Evolutionary conservation across 1,140 invertebrate species (phyloP).

Genomic region (Drosophila burlai): DNA sequence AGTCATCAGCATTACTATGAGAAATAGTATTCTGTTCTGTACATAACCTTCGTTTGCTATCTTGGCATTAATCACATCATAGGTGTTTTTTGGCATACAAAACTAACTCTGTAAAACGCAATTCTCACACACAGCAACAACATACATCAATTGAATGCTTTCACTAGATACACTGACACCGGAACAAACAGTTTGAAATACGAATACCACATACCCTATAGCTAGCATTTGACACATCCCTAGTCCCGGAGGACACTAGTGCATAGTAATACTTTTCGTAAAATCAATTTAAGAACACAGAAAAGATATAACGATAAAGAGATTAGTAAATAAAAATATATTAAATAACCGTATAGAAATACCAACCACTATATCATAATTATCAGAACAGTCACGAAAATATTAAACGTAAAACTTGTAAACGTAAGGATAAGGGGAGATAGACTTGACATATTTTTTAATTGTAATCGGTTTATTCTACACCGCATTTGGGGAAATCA

Average conservation of each 20-base stretch:
- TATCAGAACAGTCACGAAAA: not conserved
- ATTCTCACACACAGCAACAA: slow-evolving; percentile 53
- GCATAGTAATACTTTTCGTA: not conserved
- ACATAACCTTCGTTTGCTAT: not conserved
- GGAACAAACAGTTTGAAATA: slow-evolving; percentile 85
- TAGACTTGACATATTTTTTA: slow-evolving; percentile 2
- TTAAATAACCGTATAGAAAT: not conserved
- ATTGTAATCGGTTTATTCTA: slow-evolving; percentile 2
- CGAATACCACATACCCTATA: slow-evolving; percentile 84
- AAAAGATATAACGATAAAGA: not conserved
- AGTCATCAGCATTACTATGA: not conserved
- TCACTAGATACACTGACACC: slow-evolving; percentile 83
- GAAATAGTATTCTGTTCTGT: slow-evolving; percentile 1
- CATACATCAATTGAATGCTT: slow-evolving; percentile 52
- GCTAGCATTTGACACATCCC: slow-evolving; percentile 61
- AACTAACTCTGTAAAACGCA: not conserved
- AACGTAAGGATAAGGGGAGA: not conserved
- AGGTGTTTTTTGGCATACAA: not conserved
- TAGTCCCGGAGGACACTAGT: not conserved
- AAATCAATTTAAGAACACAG: not conserved
- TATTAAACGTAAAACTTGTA: not conserved
- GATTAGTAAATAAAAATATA: not conserved
- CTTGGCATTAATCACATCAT: not conserved
- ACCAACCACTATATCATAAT: slow-evolving; percentile 5
- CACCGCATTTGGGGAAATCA: not conserved